Evolutionary conservation across 2,797 vertebrate genomes (phyloP), one percentile per base, ranked within the genome.

Genomic region (Mastacembelus armatus): DNA sequence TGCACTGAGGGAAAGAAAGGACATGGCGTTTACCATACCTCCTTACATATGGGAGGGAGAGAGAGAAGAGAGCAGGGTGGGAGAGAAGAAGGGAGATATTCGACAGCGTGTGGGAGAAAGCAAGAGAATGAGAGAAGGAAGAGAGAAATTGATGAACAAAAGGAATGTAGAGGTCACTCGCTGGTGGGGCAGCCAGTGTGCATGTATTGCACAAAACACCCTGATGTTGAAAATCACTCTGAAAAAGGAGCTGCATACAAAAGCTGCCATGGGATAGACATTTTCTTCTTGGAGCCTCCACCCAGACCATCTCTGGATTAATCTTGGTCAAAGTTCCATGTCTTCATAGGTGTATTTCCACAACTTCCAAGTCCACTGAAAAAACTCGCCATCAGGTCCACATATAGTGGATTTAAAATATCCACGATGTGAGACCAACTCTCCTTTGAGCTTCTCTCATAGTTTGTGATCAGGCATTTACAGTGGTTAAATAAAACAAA

Each of bases 1-100:
- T 94, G 95, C 94, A 95, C 97, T 98, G 92, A 94, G 91, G 60
- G 87, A 94, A 91, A 95, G 87, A 96, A 94, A 96, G 85, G 95
- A 95, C 82, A 95, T 27, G 87, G 89, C 38, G 88, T 95, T 96
- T 94, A 95, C 90, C 87, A 84, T 88, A 91, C 74, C 89, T 85
- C 66, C 85, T 76, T 32, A 77, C 10, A 72, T 78, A 69, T 64
- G 71, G 60, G 55, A 51, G 51, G 77, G 45, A 70, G 66, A 66
- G 71, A 68, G 4, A 36, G 58, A n/a, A n/a, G 51, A 44, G 44
- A 39, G n/a, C 2, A 22, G 44, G 26, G 48, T 5, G 18, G 14
- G 27, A 27, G 32, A 51, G 36, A 40, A 57, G 57, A 52, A 0
- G 12, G 15, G 35, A 39, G 66, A 66, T 38, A 69, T 43, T 50